Evolutionary conservation across 1,140 invertebrate genomes (phyloP).

Genomic region (Drosophila bocqueti): DNA sequence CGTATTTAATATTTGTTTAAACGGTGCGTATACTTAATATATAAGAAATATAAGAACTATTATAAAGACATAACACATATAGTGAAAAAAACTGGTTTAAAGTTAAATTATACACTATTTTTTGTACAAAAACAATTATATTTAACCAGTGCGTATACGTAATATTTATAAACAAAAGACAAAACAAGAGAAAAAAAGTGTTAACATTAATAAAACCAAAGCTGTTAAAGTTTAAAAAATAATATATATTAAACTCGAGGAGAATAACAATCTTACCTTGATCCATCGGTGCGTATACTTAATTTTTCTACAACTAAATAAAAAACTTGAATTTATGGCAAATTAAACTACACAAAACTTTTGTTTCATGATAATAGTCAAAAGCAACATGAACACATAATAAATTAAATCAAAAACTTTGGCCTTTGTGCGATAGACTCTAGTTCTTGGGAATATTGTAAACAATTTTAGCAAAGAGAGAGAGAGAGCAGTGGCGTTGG

Average conservation of each 20-base stretch:
- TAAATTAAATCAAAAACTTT: conserved; percentile 54
- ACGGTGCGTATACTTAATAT: neutral
- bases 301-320: conserved; percentile 37
- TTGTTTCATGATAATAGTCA: conserved; percentile 17
- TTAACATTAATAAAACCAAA: neutral
- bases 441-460: conserved; percentile 33
- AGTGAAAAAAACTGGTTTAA: neutral
- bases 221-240: neutral
- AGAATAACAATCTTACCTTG: conserved; percentile 13
- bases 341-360: conserved; percentile 29
- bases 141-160: conserved; percentile 11
- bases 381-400: conserved; percentile 39
- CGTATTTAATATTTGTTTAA: neutral
- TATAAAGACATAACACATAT: neutral
- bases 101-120: neutral
- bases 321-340: conserved; percentile 47
- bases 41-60: neutral
- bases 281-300: conserved; percentile 74
- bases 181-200: neutral
- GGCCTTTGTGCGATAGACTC: conserved; percentile 4
- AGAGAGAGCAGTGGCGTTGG: conserved; percentile 29
- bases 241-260: neutral
- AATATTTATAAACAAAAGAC: conserved; percentile 12
- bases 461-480: conserved; percentile 34
- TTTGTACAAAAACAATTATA: neutral